A percentile compares a stretch with the other conserved stretches of the same genome.
Evolutionary conservation across 1,140 invertebrate species (phyloP).

Genomic region (Mesaphorura yosii): DNA sequence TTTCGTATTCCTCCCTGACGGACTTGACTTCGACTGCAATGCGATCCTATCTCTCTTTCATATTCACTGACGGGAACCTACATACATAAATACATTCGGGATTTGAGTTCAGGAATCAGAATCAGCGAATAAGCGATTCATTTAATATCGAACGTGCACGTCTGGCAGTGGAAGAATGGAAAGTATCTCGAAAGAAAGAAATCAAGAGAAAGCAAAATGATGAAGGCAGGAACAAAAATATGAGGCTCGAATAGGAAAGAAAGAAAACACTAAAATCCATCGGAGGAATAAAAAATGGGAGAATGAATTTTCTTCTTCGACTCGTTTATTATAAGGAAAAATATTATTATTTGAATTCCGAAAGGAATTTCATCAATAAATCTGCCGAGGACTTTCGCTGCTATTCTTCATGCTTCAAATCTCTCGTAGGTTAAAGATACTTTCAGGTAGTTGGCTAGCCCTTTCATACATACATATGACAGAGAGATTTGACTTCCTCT

Average conservation of each 20-base stretch:
- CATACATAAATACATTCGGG: slow-evolving; percentile 1
- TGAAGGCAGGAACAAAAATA: no score
- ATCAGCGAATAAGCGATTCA: slow-evolving; percentile 16
- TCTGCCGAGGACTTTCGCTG: no score
- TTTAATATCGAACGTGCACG: slow-evolving; percentile 25
- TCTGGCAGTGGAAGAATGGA: no score
- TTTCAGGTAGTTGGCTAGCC: no score
- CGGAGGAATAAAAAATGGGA: slow-evolving; percentile 2
- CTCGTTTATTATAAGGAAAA: slow-evolving; percentile 20
- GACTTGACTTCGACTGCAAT: no score
- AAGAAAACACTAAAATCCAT: not conserved
- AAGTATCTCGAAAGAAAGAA: no score
- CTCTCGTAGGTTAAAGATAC: no score
- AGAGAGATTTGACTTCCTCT: slow-evolving; percentile 1
- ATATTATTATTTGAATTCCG: slow-evolving; percentile 33
- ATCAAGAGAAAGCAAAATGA: no score
- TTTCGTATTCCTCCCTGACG: slow-evolving; percentile 25
- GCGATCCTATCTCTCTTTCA: no score
- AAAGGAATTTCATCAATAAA: slow-evolving; percentile 33
- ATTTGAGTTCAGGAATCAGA: not conserved
- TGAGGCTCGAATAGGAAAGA: not conserved
- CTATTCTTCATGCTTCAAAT: not conserved
- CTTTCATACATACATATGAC: not conserved
- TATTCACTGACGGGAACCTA: slow-evolving; percentile 1
- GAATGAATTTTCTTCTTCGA: slow-evolving; percentile 22